phyloP scores from a whole-genome alignment of 2,888 invertebrate species.

The Tachina grossa region DNA sequence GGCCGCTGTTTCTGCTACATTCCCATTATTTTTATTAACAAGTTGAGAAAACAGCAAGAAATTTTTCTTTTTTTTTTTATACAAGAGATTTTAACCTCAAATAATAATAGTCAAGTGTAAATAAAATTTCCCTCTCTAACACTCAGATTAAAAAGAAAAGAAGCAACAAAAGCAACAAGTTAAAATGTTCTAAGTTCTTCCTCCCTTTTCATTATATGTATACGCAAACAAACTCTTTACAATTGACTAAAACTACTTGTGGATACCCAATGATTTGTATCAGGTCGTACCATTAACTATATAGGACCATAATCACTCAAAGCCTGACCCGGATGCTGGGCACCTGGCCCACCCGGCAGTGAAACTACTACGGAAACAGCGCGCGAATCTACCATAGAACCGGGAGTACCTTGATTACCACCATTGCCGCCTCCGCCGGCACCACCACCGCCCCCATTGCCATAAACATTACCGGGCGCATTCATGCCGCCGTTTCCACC shows the following conservation, averaged over 20 bases:
- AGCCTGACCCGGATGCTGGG: conserved; percentile 83
- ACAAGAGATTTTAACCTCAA: conserved; percentile 45
- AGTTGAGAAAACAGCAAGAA: conserved; percentile 52
- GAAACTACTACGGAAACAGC: conserved; percentile 83
- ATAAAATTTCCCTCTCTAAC: conserved; percentile 25
- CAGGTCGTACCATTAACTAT: conserved; percentile 84
- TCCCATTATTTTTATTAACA: conserved; percentile 38
- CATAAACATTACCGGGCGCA: conserved; percentile 78
- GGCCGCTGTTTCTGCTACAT: conserved; percentile 64
- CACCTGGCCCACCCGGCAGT: conserved; percentile 81
- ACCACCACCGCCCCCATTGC: conserved; percentile 77
- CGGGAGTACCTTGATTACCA: conserved; percentile 81
- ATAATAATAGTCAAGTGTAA: conserved; percentile 55
- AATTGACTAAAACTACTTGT: conserved; percentile 83
- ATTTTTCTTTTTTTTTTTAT: conserved; percentile 54
- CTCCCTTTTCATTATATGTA: not conserved
- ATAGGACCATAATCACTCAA: conserved; percentile 83
- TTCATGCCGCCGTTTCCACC: conserved; percentile 74
- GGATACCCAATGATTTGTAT: conserved; percentile 83
- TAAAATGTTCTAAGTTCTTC: not conserved
- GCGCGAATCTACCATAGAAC: conserved; percentile 82
- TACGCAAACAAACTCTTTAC: conserved; percentile 75
- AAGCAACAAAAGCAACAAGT: not conserved
- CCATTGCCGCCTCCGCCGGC: conserved; percentile 76
- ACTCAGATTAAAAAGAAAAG: conserved; percentile 43